Conservation (phyloP, 1,140 invertebrate species). For the Cryptotermes secundus region DNA sequence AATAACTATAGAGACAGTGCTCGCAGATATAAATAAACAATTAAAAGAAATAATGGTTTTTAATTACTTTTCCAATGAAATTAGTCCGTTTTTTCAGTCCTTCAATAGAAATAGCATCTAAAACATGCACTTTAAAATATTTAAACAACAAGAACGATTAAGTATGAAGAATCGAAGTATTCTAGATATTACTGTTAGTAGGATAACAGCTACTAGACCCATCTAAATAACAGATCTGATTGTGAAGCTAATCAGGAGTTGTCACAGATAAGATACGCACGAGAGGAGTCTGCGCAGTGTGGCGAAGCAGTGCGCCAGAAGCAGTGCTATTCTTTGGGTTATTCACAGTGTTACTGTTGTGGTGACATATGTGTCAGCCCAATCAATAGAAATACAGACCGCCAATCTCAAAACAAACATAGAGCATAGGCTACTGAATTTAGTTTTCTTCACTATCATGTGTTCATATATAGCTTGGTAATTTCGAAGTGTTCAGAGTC, state of each 20-base stretch:
- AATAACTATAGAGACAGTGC: not conserved
- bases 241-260: not conserved
- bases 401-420: too few species aligned
- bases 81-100: not conserved
- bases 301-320: not conserved
- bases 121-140: slow-evolving; percentile 24
- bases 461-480: too few species aligned
- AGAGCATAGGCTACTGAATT: too few species aligned
- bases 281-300: not conserved
- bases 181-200: not conserved
- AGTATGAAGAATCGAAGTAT: slow-evolving; percentile 23
- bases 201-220: slow-evolving; percentile 1
- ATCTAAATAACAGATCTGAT: slow-evolving; percentile 6
- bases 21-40: not conserved
- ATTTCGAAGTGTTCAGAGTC: too few species aligned
- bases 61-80: not conserved
- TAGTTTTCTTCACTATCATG: too few species aligned
- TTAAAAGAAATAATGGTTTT: not conserved
- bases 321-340: not conserved
- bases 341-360: not conserved
- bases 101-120: slow-evolving; percentile 19
- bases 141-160: slow-evolving; percentile 14
- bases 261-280: not conserved
- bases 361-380: not conserved
- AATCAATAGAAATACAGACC: not conserved